phyloP scores from a whole-genome alignment of 2,113 vertebrate species.

The Dicentrarchus labrax region DNA sequence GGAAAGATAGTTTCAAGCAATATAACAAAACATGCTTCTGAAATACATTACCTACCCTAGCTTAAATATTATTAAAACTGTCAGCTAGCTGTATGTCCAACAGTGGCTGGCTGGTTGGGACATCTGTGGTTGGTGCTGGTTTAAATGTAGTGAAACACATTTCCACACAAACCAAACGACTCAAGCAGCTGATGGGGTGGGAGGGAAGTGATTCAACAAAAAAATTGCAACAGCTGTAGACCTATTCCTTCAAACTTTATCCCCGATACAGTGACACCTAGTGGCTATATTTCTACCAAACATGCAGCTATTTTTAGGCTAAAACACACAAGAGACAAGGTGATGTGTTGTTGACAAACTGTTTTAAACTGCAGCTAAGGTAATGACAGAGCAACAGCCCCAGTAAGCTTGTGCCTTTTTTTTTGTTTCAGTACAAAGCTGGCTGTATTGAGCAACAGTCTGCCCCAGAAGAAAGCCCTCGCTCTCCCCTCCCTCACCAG shows the following conservation, averaged over 20 bases:
- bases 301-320: slow-evolving; percentile 1
- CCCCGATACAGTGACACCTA: neutral
- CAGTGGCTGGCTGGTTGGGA: neutral
- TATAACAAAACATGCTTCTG: no score
- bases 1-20: no score
- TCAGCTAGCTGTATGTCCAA: neutral
- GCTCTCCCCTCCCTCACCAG: slow-evolving; percentile 92
- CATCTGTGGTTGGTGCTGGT: neutral
- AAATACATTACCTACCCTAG: no score
- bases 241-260: neutral
- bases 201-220: neutral
- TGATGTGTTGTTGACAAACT: neutral
- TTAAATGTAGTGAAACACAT: neutral
- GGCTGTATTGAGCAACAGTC: slow-evolving; percentile 89
- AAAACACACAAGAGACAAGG: neutral
- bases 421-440: slow-evolving; percentile 85
- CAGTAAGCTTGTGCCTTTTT: neutral
- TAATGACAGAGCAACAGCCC: neutral
- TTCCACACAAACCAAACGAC: neutral
- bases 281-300: neutral
- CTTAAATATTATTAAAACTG: neutral
- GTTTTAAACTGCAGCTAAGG: neutral
- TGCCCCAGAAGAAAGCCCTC: slow-evolving; percentile 92
- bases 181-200: neutral
- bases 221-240: neutral